phyloP scores from a whole-genome alignment of 2,888 invertebrate genomes.

The Hetaerina titia region DNA sequence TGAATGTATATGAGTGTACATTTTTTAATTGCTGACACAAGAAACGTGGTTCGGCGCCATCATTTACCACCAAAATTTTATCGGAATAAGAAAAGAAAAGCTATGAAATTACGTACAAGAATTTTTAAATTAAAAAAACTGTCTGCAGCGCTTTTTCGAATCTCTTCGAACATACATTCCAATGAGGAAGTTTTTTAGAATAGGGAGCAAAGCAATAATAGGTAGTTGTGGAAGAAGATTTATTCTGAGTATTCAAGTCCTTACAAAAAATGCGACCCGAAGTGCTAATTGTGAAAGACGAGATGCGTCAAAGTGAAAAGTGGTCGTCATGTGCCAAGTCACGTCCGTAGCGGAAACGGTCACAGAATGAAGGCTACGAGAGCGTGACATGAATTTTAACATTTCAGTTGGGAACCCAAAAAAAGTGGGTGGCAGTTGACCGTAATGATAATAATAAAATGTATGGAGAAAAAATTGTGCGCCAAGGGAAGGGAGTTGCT shows the following conservation, averaged over 20 bases:
- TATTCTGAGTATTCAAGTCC: neutral
- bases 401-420: neutral
- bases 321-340: neutral
- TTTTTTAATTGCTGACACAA: no score
- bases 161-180: neutral
- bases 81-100: no score
- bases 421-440: neutral
- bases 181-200: neutral
- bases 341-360: constrained; percentile 43
- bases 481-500: neutral
- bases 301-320: constrained; percentile 32
- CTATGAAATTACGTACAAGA: no score
- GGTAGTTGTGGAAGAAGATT: neutral
- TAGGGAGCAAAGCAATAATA: neutral
- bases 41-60: no score
- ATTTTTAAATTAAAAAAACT: no score
- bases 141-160: no score
- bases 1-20: no score
- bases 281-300: constrained; percentile 24
- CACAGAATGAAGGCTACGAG: constrained; percentile 33
- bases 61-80: no score
- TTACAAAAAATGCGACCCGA: neutral
- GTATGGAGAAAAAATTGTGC: neutral
- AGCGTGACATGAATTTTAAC: constrained; percentile 56
- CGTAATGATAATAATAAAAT: constrained; percentile 14